Conservation (phyloP, 2,113 vertebrate genomes). For the Pelodiscus sinensis region DNA sequence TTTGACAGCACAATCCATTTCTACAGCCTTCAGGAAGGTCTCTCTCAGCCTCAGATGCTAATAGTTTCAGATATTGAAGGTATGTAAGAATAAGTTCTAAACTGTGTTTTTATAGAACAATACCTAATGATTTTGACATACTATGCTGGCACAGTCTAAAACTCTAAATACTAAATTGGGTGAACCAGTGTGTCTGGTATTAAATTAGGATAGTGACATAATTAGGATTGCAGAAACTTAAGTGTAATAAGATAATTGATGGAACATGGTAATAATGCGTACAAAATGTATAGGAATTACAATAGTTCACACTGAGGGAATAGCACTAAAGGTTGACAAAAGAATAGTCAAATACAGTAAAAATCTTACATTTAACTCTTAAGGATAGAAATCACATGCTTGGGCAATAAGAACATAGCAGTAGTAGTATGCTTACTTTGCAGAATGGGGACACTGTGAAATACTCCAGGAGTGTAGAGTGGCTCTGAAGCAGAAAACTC, state of each 20-base stretch:
- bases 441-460: background rate
- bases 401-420: background rate
- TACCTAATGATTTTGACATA: constrained; percentile 24
- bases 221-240: background rate
- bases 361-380: background rate
- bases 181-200: background rate
- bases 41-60: constrained; percentile 98
- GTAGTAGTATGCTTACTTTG: background rate
- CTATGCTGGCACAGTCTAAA: background rate
- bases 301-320: background rate
- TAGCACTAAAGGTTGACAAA: background rate
- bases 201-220: background rate
- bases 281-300: background rate
- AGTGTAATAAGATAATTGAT: background rate
- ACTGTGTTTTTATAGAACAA: constrained; percentile 20
- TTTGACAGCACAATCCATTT: constrained; percentile 99
- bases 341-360: background rate
- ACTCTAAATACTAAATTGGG: background rate
- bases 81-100: constrained; percentile 67
- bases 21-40: constrained; percentile 97
- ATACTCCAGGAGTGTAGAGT: background rate
- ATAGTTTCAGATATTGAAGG: constrained; percentile 98
- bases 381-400: background rate
- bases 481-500: background rate
- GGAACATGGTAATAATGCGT: background rate